These are phyloP conservation scores for Sander vitreus DNA, from an alignment of 2,113 vertebrate genomes.

Conservation along the genomic window DNA sequence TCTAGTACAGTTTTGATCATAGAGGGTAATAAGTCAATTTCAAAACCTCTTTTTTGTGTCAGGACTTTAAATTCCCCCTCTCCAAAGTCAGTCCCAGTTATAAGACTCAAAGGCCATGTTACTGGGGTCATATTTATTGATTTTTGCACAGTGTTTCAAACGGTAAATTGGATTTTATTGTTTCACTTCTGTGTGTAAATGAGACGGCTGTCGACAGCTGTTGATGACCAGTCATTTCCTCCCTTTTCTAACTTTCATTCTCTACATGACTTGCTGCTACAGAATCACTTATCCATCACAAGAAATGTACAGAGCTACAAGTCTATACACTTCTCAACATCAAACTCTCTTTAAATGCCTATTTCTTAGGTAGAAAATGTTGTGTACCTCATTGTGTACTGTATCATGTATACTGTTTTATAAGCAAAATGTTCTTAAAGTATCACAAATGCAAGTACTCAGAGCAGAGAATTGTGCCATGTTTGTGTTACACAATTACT, in stretches of 20 bases:
- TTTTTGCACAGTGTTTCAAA: not conserved
- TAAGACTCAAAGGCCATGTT: not conserved
- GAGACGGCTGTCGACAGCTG: not conserved
- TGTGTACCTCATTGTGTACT: too few relatives aligned
- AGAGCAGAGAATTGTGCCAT: not conserved
- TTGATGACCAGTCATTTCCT: not conserved
- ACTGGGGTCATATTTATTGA: not conserved
- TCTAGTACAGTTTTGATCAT: not conserved
- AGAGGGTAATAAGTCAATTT: not conserved
- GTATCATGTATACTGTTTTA: not conserved
- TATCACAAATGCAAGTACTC: not conserved
- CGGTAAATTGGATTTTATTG: not conserved
- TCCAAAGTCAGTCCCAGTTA: not conserved
- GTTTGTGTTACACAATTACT: not conserved
- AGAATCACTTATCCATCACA: not conserved
- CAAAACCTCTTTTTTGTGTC: not conserved
- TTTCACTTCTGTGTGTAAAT: not conserved
- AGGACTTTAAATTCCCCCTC: too few relatives aligned
- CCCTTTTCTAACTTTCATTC: not conserved
- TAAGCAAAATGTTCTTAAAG: not conserved
- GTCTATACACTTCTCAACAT: not conserved
- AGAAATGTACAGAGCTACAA: not conserved
- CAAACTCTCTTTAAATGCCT: not conserved
- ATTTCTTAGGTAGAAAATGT: not conserved
- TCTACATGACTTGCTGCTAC: not conserved